Conservation (phyloP, 1,140 invertebrate genomes). For the Samia ricini region DNA sequence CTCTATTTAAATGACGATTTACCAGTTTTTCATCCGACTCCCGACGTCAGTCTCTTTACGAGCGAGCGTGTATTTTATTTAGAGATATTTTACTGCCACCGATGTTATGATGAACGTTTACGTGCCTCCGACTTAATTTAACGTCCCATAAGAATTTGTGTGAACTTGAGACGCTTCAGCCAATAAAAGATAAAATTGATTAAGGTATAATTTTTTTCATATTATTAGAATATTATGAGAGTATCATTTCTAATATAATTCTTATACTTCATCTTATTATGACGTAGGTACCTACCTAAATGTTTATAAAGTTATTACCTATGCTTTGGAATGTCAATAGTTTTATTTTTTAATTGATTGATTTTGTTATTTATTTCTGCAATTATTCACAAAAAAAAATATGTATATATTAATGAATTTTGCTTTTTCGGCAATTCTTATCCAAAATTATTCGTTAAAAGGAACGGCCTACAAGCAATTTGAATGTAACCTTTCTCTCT, state of each 20-base stretch:
- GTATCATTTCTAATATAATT: neutral
- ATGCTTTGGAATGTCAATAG: too few relatives aligned
- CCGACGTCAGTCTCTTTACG: slow-evolving; percentile 67
- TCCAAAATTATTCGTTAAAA: too few relatives aligned
- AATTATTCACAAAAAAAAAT: too few relatives aligned
- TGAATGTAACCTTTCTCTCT: too few relatives aligned
- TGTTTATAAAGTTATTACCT: too few relatives aligned
- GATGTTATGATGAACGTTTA: slow-evolving; percentile 65
- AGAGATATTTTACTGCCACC: slow-evolving; percentile 63
- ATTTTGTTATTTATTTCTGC: too few relatives aligned
- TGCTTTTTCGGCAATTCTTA: too few relatives aligned
- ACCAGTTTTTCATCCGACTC: slow-evolving; percentile 60
- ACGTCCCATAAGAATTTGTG: slow-evolving; percentile 42
- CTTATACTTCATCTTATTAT: neutral
- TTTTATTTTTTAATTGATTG: too few relatives aligned
- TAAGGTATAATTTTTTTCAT: slow-evolving; percentile 33
- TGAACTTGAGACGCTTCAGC: slow-evolving; percentile 33
- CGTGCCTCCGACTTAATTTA: slow-evolving; percentile 48
- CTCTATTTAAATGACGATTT: slow-evolving; percentile 62
- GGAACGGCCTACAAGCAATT: too few relatives aligned
- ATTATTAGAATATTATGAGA: slow-evolving; percentile 11
- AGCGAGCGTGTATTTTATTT: slow-evolving; percentile 66
- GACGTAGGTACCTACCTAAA: too few relatives aligned
- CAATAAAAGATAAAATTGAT: slow-evolving; percentile 39
- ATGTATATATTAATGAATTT: too few relatives aligned